Conservation (phyloP, 2,113 vertebrate species). For the Copsychus sechellarum region DNA sequence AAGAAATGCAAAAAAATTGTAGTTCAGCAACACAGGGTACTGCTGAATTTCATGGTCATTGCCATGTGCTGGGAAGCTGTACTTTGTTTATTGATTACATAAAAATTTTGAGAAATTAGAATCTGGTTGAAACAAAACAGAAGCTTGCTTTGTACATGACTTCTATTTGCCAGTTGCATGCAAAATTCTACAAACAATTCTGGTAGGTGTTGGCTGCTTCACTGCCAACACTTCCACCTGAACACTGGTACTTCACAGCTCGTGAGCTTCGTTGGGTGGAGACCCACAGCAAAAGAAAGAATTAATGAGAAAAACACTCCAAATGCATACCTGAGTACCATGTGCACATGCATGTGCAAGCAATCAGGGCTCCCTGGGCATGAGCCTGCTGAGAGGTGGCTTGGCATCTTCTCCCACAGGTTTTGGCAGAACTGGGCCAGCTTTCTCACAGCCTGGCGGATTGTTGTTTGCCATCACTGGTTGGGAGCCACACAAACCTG, state of each 20-base stretch:
- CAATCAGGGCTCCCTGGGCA: not conserved
- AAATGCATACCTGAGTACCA: not conserved
- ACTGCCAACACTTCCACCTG: fast-evolving
- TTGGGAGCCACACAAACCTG: fast-evolving
- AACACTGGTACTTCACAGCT: not conserved
- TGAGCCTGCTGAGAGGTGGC: not conserved
- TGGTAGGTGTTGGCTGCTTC: not conserved
- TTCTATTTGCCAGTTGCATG: not conserved
- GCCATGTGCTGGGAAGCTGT: not conserved
- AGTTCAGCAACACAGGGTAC: not conserved
- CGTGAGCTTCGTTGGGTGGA: not conserved
- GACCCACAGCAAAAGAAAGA: not conserved
- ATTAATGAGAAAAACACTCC: not conserved
- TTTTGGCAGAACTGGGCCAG: not conserved
- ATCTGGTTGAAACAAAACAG: not conserved
- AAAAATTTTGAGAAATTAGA: not conserved
- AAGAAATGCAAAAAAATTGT: not conserved
- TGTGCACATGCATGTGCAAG: fast-evolving
- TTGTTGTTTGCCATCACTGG: fast-evolving
- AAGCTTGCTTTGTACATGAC: not conserved
- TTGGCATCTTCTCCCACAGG: fast-evolving
- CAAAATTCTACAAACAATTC: not conserved
- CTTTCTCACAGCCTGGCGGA: not conserved
- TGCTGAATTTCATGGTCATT: not conserved
- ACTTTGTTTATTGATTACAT: not conserved